A percentile compares a stretch with the other conserved stretches of the same genome.
Conservation (phyloP, 1,140 invertebrate genomes). For the Phenacoccus solenopsis region DNA sequence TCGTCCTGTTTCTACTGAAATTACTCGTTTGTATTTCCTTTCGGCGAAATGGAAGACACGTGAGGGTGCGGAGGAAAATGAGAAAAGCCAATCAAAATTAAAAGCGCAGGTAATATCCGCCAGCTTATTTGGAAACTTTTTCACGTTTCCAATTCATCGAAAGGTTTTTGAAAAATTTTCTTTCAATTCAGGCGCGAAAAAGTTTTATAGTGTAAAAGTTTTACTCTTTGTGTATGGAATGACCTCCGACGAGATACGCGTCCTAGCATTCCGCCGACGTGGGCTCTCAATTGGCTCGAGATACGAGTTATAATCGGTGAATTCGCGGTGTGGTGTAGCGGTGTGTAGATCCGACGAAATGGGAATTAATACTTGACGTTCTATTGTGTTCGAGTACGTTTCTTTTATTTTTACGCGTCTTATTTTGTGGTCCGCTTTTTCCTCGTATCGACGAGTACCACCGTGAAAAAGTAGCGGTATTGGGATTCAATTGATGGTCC, state of each 20-base stretch:
- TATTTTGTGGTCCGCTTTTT: neutral
- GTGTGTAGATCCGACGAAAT: no score
- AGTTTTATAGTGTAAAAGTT: neutral
- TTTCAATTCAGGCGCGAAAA: neutral
- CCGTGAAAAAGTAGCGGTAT: no score
- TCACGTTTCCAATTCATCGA: neutral
- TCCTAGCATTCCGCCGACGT: no score
- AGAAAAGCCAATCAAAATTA: neutral
- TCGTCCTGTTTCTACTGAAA: neutral
- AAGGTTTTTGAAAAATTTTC: slow-evolving; percentile 1
- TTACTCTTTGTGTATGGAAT: neutral
- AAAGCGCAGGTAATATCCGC: neutral
- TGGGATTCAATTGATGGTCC: no score
- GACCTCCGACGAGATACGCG: no score
- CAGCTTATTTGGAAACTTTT: neutral
- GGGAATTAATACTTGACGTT: no score
- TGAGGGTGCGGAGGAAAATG: no score
- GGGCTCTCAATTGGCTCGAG: neutral
- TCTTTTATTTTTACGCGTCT: neutral
- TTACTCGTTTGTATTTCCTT: neutral
- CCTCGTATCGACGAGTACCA: neutral
- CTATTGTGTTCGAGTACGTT: no score
- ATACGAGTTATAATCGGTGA: no score
- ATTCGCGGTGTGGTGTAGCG: no score
- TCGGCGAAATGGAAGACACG: no score